Evolutionary conservation across 2,888 invertebrate genomes (phyloP).

Genomic region (Epinotia bilunana): DNA sequence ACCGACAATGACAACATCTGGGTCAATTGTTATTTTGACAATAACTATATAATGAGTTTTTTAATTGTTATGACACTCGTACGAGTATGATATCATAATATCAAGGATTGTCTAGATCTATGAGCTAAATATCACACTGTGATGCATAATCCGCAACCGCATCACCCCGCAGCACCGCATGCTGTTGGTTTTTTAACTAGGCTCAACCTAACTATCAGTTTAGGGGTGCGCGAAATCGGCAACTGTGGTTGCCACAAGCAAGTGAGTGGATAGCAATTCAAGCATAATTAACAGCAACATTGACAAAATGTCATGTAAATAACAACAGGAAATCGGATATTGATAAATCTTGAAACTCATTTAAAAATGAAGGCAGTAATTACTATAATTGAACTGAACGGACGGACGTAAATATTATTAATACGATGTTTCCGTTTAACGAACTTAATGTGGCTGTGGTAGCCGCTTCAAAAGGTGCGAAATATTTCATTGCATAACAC

Average conservation of each 20-base stretch:
- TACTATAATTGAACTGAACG: slow-evolving; percentile 24
- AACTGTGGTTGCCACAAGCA: too few relatives aligned
- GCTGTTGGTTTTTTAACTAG: too few relatives aligned
- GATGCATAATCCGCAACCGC: not conserved
- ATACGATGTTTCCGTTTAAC: slow-evolving; percentile 33
- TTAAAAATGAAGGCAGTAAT: slow-evolving; percentile 29
- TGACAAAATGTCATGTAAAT: slow-evolving; percentile 23
- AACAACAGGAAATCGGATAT: slow-evolving; percentile 14
- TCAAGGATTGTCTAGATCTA: slow-evolving; percentile 2
- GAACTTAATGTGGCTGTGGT: slow-evolving; percentile 13
- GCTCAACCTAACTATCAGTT: too few relatives aligned
- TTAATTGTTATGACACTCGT: slow-evolving; percentile 6
- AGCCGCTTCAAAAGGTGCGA: slow-evolving; percentile 10
- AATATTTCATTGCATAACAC: slow-evolving; percentile 6
- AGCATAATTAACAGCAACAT: not conserved
- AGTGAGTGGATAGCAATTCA: too few relatives aligned
- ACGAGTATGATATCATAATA: not conserved
- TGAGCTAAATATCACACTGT: not conserved
- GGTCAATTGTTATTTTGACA: slow-evolving; percentile 37
- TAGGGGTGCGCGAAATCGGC: too few relatives aligned
- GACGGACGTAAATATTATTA: slow-evolving; percentile 27
- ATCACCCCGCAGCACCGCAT: too few relatives aligned
- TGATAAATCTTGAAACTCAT: slow-evolving; percentile 16
- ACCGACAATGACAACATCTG: slow-evolving; percentile 32
- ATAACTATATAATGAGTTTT: slow-evolving; percentile 20